Evolutionary conservation across 1,140 invertebrate genomes (phyloP), one percentile per base, ranked within the genome.

Genomic region (Telenomus remus): DNA sequence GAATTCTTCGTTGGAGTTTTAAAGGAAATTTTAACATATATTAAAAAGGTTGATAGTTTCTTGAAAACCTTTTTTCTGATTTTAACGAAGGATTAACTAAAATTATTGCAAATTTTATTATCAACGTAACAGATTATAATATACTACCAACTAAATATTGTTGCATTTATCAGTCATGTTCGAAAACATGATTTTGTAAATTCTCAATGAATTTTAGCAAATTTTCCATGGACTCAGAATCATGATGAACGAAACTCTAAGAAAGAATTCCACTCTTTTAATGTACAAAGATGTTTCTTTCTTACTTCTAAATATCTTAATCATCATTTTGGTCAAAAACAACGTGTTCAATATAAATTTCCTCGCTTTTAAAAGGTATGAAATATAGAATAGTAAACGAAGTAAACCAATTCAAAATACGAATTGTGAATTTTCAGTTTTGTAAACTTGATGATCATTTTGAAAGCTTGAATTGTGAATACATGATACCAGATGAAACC

Each of bases 1-100:
- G 64, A 75, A 75, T 75, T 75, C 72, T 69, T 69, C 72, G 48
- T 64, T 69, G 15, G 64, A 75, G 72, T 74, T 69, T 9, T 13
- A 48, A 33, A 43, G 8, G 3, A 12, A 44, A 5, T 47, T 68
- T 11, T n/a, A n/a, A n/a, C n/a, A n/a, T n/a, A n/a, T n/a, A n/a
- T n/a, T n/a, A n/a, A n/a, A n/a, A n/a, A n/a, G n/a, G n/a, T n/a
- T 11, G 9, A 39, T 4, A 39, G n/a, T 11, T 39, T 39, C 9
- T 39, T 9, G 3, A 39, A 11, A 39, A 39, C 9, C 2, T 4
- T 39, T 11, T 9, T 39, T 39, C n/a, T 9, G 8, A 39, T 11
- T 39, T 39, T 39, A 39, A 39, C 37, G 9, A 39, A n/a, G n/a
- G n/a, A 39, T 11, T 39, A 9, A 11, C 9, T 39, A 11, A 39